These are phyloP conservation scores for Chaunax sp. DNA, from an alignment of 2,797 vertebrate genomes.

Conservation along the genomic window DNA sequence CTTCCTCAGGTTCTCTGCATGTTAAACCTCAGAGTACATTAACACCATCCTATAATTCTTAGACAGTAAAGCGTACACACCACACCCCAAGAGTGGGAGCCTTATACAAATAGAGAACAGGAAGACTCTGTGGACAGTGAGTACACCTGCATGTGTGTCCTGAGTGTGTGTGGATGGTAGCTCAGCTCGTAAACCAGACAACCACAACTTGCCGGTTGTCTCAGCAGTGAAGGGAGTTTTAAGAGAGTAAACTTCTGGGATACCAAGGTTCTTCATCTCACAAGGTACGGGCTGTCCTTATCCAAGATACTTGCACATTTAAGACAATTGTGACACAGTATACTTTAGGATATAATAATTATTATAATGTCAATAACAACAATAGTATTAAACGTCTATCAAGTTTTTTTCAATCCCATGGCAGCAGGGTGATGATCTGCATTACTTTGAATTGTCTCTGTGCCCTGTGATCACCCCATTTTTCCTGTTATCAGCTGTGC, in stretches of 20 bases:
- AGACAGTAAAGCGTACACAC: constrained; percentile 68
- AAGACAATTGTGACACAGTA: constrained; percentile 80
- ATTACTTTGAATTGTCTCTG: constrained; percentile 54
- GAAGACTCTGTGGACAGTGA: constrained; percentile 84
- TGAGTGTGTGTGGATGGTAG: constrained; percentile 76
- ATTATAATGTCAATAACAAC: constrained; percentile 77
- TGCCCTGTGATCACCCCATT: constrained; percentile 53
- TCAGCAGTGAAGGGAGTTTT: constrained; percentile 69
- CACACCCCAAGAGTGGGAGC: constrained; percentile 70
- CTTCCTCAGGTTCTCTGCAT: constrained; percentile 78
- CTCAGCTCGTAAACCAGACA: constrained; percentile 75
- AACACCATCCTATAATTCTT: constrained; percentile 53
- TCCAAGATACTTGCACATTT: constrained; percentile 81
- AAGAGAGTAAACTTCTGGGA: constrained; percentile 73
- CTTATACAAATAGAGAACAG: constrained; percentile 81
- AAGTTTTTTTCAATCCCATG: constrained; percentile 71
- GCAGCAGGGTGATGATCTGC: constrained; percentile 65
- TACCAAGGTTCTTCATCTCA: constrained; percentile 75
- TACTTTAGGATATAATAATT: constrained; percentile 82
- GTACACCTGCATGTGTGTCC: constrained; percentile 82
- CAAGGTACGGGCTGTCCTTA: constrained; percentile 73
- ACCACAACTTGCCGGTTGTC: constrained; percentile 69
- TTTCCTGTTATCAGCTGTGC: constrained; percentile 50
- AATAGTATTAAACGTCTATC: constrained; percentile 82
- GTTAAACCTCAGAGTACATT: constrained; percentile 63